Percentiles rank a stretch among this genome's conserved stretches.
Evolutionary conservation across 2,888 invertebrate genomes (phyloP).

Genomic region (Ichneumon xanthorius): DNA sequence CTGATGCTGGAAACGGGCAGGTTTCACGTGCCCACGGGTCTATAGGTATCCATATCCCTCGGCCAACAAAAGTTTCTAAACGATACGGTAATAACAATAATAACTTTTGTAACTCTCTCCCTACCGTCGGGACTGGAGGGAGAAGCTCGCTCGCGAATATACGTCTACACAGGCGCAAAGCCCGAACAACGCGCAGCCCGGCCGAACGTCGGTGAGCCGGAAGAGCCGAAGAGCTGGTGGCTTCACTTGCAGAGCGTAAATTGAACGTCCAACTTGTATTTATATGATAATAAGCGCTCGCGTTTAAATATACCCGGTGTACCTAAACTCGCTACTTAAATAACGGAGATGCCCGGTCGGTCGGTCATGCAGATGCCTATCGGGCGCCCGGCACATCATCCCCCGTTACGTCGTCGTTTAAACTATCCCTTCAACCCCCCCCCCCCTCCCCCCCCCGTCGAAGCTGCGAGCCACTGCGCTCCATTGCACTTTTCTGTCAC

Average conservation of each 20-base stretch:
- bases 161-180: slow-evolving; percentile 24
- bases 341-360: slow-evolving; percentile 73
- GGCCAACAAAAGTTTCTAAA: slow-evolving; percentile 84
- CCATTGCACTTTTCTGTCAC: slow-evolving; percentile 30
- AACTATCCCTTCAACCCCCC: slow-evolving; percentile 7
- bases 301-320: slow-evolving; percentile 84
- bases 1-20: slow-evolving; percentile 57
- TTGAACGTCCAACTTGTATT: slow-evolving; percentile 84
- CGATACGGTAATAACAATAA: slow-evolving; percentile 84
- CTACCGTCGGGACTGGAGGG: slow-evolving; percentile 23
- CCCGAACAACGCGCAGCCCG: slow-evolving; percentile 63
- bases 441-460: slow-evolving; percentile 9
- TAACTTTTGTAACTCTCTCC: slow-evolving; percentile 83
- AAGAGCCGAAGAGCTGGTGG: slow-evolving; percentile 62
- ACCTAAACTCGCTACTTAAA: slow-evolving; percentile 83
- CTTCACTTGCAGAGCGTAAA: slow-evolving; percentile 79
- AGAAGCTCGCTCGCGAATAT: slow-evolving; percentile 20
- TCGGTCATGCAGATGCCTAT: slow-evolving; percentile 9
- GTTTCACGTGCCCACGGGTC: slow-evolving; percentile 24
- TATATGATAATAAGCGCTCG: slow-evolving; percentile 84
- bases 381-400: not conserved
- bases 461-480: slow-evolving; percentile 24
- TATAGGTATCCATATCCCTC: slow-evolving; percentile 76
- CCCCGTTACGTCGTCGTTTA: not conserved
- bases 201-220: slow-evolving; percentile 44